Conservation (phyloP, 2,888 invertebrate genomes). For the Caenorhabditis sp. region DNA sequence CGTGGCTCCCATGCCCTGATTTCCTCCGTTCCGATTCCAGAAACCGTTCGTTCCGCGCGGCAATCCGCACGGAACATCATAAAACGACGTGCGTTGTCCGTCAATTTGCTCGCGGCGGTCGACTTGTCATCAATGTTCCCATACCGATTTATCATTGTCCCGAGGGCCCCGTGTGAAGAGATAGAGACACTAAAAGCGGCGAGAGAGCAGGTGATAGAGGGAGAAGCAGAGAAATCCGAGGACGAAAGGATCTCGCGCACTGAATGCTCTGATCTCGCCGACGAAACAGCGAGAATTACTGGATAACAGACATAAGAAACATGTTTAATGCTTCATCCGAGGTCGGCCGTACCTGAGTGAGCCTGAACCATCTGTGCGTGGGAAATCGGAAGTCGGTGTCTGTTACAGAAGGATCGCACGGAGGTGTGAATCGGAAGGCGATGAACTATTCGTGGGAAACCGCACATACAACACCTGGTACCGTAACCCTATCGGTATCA, state of each 20-base stretch:
- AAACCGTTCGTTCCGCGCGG: slow-evolving; percentile 10
- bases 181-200: not conserved
- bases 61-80: slow-evolving; percentile 33
- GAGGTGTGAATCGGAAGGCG: too few relatives aligned
- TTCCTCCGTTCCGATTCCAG: slow-evolving; percentile 10
- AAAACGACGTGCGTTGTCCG: slow-evolving; percentile 19
- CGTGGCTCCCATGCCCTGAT: not conserved
- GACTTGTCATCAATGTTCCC: slow-evolving; percentile 53
- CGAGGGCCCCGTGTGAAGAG: not conserved
- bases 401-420: too few relatives aligned
- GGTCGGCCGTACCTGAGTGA: too few relatives aligned
- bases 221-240: slow-evolving; percentile 9
- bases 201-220: slow-evolving; percentile 6
- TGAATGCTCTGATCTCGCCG: slow-evolving; percentile 45
- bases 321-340: too few relatives aligned
- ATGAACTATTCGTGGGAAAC: too few relatives aligned
- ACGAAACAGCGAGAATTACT: slow-evolving; percentile 14
- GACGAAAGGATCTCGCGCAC: slow-evolving; percentile 34
- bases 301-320: not conserved
- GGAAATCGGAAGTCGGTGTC: too few relatives aligned
- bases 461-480: too few relatives aligned
- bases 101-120: slow-evolving; percentile 44
- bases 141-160: slow-evolving; percentile 60
- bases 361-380: too few relatives aligned
- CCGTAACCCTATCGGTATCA: too few relatives aligned